phyloP scores from a whole-genome alignment of 2,113 vertebrate genomes.

The Mus pahari region DNA sequence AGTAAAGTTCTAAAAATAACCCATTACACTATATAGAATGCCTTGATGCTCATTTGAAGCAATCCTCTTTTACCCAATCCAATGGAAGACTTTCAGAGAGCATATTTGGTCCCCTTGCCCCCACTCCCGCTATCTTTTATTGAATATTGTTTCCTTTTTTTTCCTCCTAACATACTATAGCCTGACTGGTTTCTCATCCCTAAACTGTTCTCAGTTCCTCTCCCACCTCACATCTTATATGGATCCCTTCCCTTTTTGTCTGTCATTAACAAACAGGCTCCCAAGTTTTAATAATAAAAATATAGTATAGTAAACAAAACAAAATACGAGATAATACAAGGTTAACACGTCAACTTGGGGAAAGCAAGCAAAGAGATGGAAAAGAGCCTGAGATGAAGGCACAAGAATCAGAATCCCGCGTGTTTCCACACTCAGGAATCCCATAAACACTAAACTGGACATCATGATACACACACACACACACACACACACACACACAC shows the following conservation, averaged over 20 bases:
- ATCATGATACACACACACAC: background rate
- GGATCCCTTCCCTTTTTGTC: background rate
- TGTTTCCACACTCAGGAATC: background rate
- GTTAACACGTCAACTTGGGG: background rate
- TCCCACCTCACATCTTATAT: background rate
- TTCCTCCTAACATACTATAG: accelerated
- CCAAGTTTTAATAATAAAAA: background rate
- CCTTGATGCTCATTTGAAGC: too few species aligned
- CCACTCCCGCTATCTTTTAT: too few species aligned
- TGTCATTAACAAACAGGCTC: background rate
- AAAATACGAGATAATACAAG: background rate
- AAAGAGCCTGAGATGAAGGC: background rate
- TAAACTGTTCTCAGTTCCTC: background rate
- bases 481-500: too few species aligned
- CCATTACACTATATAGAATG: too few species aligned
- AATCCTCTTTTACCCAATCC: too few species aligned
- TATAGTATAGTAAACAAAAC: background rate
- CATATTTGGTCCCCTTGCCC: too few species aligned
- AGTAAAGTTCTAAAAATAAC: too few species aligned
- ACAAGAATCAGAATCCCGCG: background rate
- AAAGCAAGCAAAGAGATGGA: background rate
- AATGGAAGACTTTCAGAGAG: too few species aligned
- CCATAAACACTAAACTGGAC: background rate
- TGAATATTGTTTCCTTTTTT: too few species aligned
- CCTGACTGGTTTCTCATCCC: background rate